Conservation (phyloP, 2,888 invertebrate species). For the Holacanthella duospinosa region DNA sequence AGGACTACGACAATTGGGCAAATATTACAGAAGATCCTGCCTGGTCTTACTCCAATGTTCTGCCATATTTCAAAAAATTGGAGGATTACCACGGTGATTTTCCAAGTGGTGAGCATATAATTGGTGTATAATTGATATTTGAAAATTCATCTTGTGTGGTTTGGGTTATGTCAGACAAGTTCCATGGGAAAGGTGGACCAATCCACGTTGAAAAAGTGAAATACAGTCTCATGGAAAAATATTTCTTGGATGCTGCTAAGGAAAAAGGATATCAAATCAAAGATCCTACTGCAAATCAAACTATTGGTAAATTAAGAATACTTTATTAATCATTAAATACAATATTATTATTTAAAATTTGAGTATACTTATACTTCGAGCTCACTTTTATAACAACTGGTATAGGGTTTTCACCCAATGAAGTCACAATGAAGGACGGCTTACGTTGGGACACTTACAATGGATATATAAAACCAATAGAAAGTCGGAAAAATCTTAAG, state of each 20-base stretch:
- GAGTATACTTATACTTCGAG: too few species aligned
- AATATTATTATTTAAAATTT: too few species aligned
- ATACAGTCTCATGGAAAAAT: neutral
- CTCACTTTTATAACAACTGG: too few species aligned
- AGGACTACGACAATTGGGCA: constrained; percentile 25
- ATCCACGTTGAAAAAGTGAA: constrained; percentile 3
- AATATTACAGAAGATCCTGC: constrained; percentile 16
- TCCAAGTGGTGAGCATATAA: neutral
- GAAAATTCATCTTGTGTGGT: too few species aligned
- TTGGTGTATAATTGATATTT: neutral
- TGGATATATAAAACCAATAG: constrained; percentile 3
- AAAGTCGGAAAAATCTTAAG: neutral
- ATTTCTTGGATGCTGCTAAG: neutral
- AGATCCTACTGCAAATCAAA: neutral
- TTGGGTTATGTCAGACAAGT: neutral
- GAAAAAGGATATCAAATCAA: constrained; percentile 4
- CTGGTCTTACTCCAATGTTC: constrained; percentile 21
- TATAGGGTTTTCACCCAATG: constrained; percentile 1
- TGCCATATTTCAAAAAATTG: constrained; percentile 21
- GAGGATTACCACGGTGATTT: constrained; percentile 5
- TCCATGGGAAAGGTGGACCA: constrained; percentile 2
- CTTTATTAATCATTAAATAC: too few species aligned
- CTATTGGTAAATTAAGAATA: too few species aligned
- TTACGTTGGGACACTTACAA: neutral
- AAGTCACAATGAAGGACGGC: constrained; percentile 5